These are phyloP conservation scores for Agrotis segetum DNA, from an alignment of 2,888 invertebrate species.

Conservation along the genomic window DNA sequence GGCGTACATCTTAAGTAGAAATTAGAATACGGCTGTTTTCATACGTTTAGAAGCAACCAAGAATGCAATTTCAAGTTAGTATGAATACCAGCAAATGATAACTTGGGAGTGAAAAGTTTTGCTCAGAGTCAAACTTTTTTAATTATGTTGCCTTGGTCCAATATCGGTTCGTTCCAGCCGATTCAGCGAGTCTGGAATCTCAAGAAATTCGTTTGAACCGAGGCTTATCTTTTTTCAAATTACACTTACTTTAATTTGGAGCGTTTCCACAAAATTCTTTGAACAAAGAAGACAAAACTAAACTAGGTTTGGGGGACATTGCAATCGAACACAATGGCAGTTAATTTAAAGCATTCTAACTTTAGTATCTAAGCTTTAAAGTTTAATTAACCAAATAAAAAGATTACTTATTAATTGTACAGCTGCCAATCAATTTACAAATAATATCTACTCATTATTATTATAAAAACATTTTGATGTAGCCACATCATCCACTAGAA, in stretches of 20 bases:
- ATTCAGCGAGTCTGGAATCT: conserved; percentile 54
- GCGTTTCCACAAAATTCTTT: conserved; percentile 12
- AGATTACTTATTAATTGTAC: neutral
- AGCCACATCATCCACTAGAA: conserved; percentile 4
- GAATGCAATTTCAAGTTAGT: conserved; percentile 57
- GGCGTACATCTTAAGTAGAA: conserved; percentile 39
- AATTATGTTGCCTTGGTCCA: conserved; percentile 70
- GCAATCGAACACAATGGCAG: neutral
- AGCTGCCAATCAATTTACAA: neutral
- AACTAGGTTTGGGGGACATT: neutral
- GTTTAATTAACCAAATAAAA: conserved; percentile 18
- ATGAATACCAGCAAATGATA: conserved; percentile 53
- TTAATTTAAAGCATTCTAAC: conserved; percentile 1
- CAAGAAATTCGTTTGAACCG: conserved; percentile 56
- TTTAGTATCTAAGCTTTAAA: neutral
- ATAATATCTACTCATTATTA: conserved; percentile 2
- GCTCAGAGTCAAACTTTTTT: conserved; percentile 69
- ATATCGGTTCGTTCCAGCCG: conserved; percentile 63
- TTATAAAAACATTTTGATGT: conserved; percentile 29
- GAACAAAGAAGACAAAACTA: neutral
- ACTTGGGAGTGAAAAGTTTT: conserved; percentile 59
- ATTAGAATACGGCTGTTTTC: conserved; percentile 50
- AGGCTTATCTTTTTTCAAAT: conserved; percentile 53
- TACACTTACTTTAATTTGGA: conserved; percentile 43
- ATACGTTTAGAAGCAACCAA: conserved; percentile 27